A percentile compares a stretch with the other conserved stretches of the same genome.
These are phyloP conservation scores for Athene cunicularia DNA, from an alignment of 2,113 vertebrate genomes.

Conservation along the genomic window DNA sequence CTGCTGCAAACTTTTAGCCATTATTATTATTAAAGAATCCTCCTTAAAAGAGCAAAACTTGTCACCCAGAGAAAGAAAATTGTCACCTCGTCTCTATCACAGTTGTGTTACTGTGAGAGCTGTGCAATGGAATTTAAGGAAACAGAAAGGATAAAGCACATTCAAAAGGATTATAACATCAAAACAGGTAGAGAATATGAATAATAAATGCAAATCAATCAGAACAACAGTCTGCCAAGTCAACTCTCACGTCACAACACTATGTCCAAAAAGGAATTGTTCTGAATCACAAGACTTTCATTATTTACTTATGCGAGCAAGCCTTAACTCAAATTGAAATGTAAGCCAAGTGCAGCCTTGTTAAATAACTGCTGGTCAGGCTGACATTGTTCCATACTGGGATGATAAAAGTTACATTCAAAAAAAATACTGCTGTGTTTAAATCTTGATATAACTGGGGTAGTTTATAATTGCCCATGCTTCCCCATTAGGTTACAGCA, in stretches of 20 bases:
- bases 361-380: not conserved
- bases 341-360: not conserved
- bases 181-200: not conserved
- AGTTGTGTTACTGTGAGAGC: not conserved
- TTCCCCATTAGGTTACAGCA: not conserved
- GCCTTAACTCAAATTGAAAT: not conserved
- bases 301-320: not conserved
- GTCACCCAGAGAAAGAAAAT: not conserved
- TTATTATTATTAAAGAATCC: not conserved
- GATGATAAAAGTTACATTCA: not conserved
- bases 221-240: not conserved
- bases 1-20: not conserved
- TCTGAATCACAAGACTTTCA: not conserved
- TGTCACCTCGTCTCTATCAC: not conserved
- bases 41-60: not conserved
- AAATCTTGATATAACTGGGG: not conserved
- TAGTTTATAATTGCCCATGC: not conserved
- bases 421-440: not conserved
- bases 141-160: not conserved
- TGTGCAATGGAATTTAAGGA: not conserved
- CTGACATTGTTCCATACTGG: not conserved
- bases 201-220: not conserved
- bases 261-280: rapidly evolving
- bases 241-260: not conserved
- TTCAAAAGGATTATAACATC: not conserved